Percentiles rank a stretch among this genome's conserved stretches.
phyloP scores from a whole-genome alignment of 2,888 invertebrate species.

The Caenorhabditis sp. region DNA sequence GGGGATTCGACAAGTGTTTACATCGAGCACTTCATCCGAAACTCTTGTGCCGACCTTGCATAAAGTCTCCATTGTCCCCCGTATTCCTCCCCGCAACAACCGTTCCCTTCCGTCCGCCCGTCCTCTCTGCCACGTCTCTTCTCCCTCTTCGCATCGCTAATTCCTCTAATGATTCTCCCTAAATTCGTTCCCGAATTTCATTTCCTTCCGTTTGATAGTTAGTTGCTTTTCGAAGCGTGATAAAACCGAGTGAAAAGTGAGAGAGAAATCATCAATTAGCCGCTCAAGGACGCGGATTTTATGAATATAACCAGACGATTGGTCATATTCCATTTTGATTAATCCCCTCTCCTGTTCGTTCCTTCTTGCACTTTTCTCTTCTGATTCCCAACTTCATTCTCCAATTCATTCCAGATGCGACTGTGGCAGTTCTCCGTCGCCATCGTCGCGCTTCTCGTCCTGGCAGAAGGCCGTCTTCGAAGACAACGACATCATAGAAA shows the following conservation, averaged over 20 bases:
- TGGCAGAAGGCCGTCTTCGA: conserved; percentile 41
- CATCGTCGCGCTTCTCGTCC: conserved; percentile 8
- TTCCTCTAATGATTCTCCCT: conserved; percentile 46
- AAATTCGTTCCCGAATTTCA: conserved; percentile 26
- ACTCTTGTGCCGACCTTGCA: conserved; percentile 52
- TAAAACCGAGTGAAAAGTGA: conserved; percentile 26
- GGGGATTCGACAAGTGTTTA: conserved; percentile 55
- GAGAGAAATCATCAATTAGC: conserved; percentile 55
- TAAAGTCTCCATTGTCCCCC: conserved; percentile 31
- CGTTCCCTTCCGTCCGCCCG: conserved; percentile 21
- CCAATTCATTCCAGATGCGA: conserved; percentile 56
- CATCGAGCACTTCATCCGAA: conserved; percentile 56
- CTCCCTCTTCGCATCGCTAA: conserved; percentile 42
- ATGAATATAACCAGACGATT: conserved; percentile 14
- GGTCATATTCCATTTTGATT: background rate
- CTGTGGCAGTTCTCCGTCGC: conserved; percentile 35
- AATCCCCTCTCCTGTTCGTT: background rate
- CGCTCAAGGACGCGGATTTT: conserved; percentile 45
- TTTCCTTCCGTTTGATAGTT: too few relatives aligned
- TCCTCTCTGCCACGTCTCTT: conserved; percentile 46
- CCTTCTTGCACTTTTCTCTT: background rate
- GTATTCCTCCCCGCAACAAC: conserved; percentile 18
- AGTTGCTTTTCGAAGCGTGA: conserved; percentile 42
- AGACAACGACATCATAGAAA: conserved; percentile 54
- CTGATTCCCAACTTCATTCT: background rate